Conservation (phyloP, 1,140 invertebrate species). For the Tribolium madens region DNA sequence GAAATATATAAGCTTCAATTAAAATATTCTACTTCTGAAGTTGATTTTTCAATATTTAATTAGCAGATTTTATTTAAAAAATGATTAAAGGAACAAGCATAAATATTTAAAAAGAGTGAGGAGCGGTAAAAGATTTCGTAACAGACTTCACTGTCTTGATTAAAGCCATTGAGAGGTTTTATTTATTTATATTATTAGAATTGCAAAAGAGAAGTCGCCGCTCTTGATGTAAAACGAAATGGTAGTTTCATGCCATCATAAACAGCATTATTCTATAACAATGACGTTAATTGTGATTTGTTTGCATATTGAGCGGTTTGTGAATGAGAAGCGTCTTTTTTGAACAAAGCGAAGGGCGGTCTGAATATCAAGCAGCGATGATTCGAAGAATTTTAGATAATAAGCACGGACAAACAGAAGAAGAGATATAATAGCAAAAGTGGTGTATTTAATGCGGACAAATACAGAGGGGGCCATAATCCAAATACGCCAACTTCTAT, state of each 20-base stretch:
- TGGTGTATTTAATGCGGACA: slow-evolving; percentile 27
- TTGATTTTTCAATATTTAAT: neutral
- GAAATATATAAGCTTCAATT: too few species aligned
- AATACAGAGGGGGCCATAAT: slow-evolving; percentile 26
- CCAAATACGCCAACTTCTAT: slow-evolving; percentile 28
- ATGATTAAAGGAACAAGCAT: neutral
- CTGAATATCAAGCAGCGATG: slow-evolving; percentile 23
- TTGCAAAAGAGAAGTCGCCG: neutral
- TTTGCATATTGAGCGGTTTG: slow-evolving; percentile 1
- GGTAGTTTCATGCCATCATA: neutral
- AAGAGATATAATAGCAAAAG: slow-evolving; percentile 25
- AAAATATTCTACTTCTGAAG: neutral
- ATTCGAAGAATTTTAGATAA: slow-evolving; percentile 12
- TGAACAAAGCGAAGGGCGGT: neutral
- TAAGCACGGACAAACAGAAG: slow-evolving; percentile 3
- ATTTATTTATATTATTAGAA: slow-evolving; percentile 23
- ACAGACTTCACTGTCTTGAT: neutral
- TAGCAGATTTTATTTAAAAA: neutral
- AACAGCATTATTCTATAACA: slow-evolving; percentile 12
- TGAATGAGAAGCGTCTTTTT: slow-evolving; percentile 9
- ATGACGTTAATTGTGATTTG: slow-evolving; percentile 26
- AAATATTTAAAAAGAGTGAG: neutral
- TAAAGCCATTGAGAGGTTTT: neutral
- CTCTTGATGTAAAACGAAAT: slow-evolving; percentile 10
- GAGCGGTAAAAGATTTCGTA: neutral